Evolutionary conservation across 2,797 vertebrate genomes (phyloP), one percentile per base, ranked within the genome.

Genomic region (Eutrigla gurnardus): DNA sequence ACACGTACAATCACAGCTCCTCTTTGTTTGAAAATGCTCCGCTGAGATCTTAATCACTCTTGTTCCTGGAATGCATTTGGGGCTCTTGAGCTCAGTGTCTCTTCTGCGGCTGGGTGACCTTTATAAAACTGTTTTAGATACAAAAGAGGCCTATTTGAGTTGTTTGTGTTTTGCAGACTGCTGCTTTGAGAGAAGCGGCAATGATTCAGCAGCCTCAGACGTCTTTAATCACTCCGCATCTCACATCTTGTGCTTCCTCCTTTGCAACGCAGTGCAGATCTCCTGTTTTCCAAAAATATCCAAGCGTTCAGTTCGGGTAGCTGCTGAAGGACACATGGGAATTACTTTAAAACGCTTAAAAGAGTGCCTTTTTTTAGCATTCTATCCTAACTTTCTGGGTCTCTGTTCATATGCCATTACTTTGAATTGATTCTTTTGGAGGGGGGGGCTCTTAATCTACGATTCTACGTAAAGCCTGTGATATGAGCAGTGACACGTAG

Each of bases 131-230:
- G 45, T 81, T 67, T 69, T 33, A 49, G 60, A 78, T 1, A 83
- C 55, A 72, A 75, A 25, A 77, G 39, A 63, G 62, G 73, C 40
- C 72, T 42, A 35, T 86, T 75, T 55, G 47, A 81, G 62, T 82
- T 76, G 82, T 89, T 86, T 83, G 66, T 76, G 45, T 88, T 85
- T 86, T 58, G 37, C 76, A 88, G 84, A 88, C 65, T 66, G 77
- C 65, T 49, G 75, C 83, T 84, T 81, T 76, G 73, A 81, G 76
- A 62, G 73, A 81, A 75, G 35, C 74, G 77, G 84, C 64, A 59
- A 83, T 91, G 89, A 89, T 77, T 91, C 88, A 86, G 81, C 83
- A 77, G 79, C 59, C 65, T 71, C 55, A 81, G 80, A 87, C 71
- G 70, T 85, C 88, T 86, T 73, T 84, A 82, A 88, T 87, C 86